phyloP scores from a whole-genome alignment of 2,113 vertebrate genomes.

The Sitta europaea region DNA sequence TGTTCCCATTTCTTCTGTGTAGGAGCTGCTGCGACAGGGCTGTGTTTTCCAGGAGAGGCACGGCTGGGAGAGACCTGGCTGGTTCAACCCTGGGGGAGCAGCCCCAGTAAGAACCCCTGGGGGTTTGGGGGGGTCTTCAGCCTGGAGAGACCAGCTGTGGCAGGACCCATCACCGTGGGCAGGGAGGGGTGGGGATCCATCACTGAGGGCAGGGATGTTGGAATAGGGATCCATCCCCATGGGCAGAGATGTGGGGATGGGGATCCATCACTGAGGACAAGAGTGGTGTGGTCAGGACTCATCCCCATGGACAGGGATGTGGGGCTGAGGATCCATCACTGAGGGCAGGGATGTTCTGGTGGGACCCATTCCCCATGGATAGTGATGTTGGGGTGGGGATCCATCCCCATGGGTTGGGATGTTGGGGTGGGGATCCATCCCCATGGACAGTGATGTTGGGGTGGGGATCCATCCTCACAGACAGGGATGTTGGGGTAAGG shows the following conservation, averaged over 20 bases:
- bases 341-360: fast-evolving
- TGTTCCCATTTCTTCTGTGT: background rate
- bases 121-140: fast-evolving
- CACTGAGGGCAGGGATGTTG: background rate
- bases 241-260: fast-evolving
- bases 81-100: slow-evolving; percentile 80
- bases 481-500: fast-evolving
- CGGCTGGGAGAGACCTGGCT: slow-evolving; percentile 95
- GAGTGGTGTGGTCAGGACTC: background rate
- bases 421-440: no score
- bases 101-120: slow-evolving; percentile 77
- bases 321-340: fast-evolving
- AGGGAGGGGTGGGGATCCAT: background rate
- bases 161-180: background rate
- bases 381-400: background rate
- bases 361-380: fast-evolving
- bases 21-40: slow-evolving; percentile 87
- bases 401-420: background rate
- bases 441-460: fast-evolving
- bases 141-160: background rate
- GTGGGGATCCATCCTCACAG: fast-evolving
- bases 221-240: fast-evolving
- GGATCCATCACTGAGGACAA: fast-evolving
- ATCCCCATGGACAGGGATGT: fast-evolving
- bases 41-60: slow-evolving; percentile 96